Evolutionary conservation across 1,140 invertebrate genomes (phyloP).

Genomic region (Thaumetopoea pityocampa): DNA sequence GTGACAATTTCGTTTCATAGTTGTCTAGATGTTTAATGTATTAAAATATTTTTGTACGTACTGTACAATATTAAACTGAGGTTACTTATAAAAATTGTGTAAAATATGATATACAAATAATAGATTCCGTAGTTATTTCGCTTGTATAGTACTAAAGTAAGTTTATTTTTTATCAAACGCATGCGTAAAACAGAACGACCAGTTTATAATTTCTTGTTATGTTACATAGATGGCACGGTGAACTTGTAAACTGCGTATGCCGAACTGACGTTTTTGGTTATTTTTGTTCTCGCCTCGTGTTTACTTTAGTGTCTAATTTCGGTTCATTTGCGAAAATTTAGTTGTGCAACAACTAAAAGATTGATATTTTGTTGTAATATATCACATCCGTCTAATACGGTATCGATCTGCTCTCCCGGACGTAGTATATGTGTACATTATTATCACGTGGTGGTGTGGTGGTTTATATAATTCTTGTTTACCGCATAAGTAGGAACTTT

Average conservation of each 20-base stretch:
- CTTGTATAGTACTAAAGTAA: neutral
- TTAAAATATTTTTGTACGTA: no score
- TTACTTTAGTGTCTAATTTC: constrained; percentile 75
- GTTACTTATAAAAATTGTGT: no score
- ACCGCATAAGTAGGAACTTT: constrained; percentile 73
- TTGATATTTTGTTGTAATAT: constrained; percentile 48
- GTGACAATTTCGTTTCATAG: constrained; percentile 5
- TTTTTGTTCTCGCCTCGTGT: constrained; percentile 76
- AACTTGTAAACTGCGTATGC: constrained; percentile 70
- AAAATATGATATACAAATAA: no score
- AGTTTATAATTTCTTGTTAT: constrained; percentile 45
- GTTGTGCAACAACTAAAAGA: constrained; percentile 62
- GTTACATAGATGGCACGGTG: constrained; percentile 64
- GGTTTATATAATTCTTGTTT: constrained; percentile 78
- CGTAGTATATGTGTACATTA: constrained; percentile 74
- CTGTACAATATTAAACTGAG: no score
- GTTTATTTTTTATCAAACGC: neutral
- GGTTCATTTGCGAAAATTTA: constrained; percentile 69
- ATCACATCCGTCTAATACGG: constrained; percentile 32
- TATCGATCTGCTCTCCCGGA: constrained; percentile 66
- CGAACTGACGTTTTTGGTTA: constrained; percentile 76
- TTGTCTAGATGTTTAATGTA: neutral
- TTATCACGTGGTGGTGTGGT: constrained; percentile 75
- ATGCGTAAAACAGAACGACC: constrained; percentile 40
- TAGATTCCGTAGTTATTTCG: no score